Evolutionary conservation across 1,140 invertebrate genomes (phyloP), one percentile per base, ranked within the genome.

Genomic region (Apolygus lucorum): DNA sequence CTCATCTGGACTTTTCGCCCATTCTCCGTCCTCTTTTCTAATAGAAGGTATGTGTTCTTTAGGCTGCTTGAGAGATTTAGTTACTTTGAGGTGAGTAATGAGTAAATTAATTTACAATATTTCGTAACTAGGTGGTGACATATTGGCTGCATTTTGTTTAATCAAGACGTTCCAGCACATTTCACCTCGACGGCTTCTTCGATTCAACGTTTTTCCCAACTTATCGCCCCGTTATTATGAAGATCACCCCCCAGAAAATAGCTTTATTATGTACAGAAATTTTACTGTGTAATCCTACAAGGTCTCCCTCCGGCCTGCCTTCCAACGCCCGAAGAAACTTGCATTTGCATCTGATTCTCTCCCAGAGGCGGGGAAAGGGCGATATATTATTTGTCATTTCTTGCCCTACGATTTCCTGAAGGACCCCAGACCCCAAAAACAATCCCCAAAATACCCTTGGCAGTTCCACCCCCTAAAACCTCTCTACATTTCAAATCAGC

Each of bases 301-400:
- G n/a, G n/a, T n/a, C n/a, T 42, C 34, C 4, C 34, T 42, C 34
- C 4, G 4, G 4, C 17, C 34, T 8, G 17, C 34, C 34, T 17
- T 42, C 34, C 8, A 59, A 59, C 8, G 8, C 8, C 54, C 13
- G 4, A 59, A 59, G 54, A 59, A 59, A 59, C 22, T 59, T 21
- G 4, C 54, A 59, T 59, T 59, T 59, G 54, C 54, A 59, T 59
- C 54, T 8, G n/a, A n/a, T n/a, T n/a, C n/a, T n/a, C n/a, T n/a
- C 54, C 54, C 22, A 11, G 22, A 59, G 22, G 4, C 54, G 54
- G n/a, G n/a, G n/a, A n/a, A n/a, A 13, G 2, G 11, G 13, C 54
- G 22, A 59, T 59, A 59, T 59, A 59, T 59, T 59, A 14, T 59
- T 22, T 14, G 8, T 49, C 34, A 59, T 21, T 59, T 59, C 54